Base-by-base conservation (phyloP, 2,888 invertebrate genomes). In the Ormyrus labotus region DNA sequence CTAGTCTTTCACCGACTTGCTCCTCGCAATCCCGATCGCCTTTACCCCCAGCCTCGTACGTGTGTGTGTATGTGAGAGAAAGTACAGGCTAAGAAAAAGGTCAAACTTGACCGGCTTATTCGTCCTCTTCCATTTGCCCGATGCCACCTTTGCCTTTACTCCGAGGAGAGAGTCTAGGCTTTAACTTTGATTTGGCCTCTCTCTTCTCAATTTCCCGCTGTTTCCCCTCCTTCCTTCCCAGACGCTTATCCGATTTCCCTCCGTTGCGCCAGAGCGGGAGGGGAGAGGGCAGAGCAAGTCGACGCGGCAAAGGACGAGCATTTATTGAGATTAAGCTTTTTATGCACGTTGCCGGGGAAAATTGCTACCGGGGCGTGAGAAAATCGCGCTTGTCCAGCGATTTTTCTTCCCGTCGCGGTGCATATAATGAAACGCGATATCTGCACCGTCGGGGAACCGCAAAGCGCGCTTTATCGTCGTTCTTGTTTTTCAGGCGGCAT, bases 301-400 rank as follows among this genome's bases (percentile, higher is more conserved):
- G 57, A 8, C 45, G 69, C 34, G 11, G 55, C 11, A 34, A 57
- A 47, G 64, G 47, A 19, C 63, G 50, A 45, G 60, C 64, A 78
- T 78, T 78, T 58, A 72, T 78, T 64, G 70, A 57, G 69, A 77
- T 77, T 77, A 77, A 64, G 68, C 60, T 68, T 68, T 34, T 68
- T 68, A 75, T 75, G 53, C 75, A 68, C 19, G 74, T 57, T 65
- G 19, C 13, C 71, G 34, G 48, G 65, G 11, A 58, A 50, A 65
- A 65, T 65, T 50, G 50, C 34, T 34, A 34, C 11, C 11, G 47
- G 13, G 60, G 7, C 13, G 71, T 48, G 48, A 61, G 58, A 71
- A 19, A 61, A 58, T 10, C 63, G 65, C 67, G 67, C 74, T 58
- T 9, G 74, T 58, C 45, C 45, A 34, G 67, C 74, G 48, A 67